Evolutionary conservation across 2,888 invertebrate genomes (phyloP).

Genomic region (Hartigia nigra): DNA sequence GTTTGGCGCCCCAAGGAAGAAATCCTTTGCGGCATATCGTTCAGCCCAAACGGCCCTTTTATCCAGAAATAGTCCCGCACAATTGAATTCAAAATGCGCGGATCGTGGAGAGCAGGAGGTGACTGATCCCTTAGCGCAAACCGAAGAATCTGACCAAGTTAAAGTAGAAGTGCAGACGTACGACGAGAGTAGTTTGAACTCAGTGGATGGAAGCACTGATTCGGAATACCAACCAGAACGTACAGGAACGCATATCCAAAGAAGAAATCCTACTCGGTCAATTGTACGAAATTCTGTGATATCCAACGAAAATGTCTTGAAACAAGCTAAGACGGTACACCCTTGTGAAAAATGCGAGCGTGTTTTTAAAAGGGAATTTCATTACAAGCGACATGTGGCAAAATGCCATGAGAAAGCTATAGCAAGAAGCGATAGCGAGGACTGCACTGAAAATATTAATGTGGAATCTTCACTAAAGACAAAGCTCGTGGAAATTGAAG

Average conservation of each 20-base stretch:
- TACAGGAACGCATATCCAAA: not conserved
- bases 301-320: constrained; percentile 8
- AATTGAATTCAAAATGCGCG: constrained; percentile 5
- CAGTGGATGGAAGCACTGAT: not conserved
- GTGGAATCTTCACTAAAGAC: constrained; percentile 3
- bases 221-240: not conserved
- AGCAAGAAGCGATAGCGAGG: constrained; percentile 6
- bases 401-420: constrained; percentile 12
- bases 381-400: constrained; percentile 24
- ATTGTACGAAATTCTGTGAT: not conserved
- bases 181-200: constrained; percentile 2
- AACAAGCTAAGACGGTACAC: constrained; percentile 12
- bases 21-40: constrained; percentile 29
- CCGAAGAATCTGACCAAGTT: not conserved
- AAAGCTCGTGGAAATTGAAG: constrained; percentile 10
- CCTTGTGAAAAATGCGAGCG: constrained; percentile 32
- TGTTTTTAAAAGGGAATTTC: constrained; percentile 30
- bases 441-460: constrained; percentile 8
- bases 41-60: constrained; percentile 23
- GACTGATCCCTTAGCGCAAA: constrained; percentile 5
- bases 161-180: not conserved
- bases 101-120: not conserved
- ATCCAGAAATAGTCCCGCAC: constrained; percentile 16
- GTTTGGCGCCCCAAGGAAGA: constrained; percentile 35
- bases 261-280: not conserved